A percentile compares a stretch with the other conserved stretches of the same genome.
phyloP scores from a whole-genome alignment of 2,888 invertebrate species.

The Entomobrya multifasciata region DNA sequence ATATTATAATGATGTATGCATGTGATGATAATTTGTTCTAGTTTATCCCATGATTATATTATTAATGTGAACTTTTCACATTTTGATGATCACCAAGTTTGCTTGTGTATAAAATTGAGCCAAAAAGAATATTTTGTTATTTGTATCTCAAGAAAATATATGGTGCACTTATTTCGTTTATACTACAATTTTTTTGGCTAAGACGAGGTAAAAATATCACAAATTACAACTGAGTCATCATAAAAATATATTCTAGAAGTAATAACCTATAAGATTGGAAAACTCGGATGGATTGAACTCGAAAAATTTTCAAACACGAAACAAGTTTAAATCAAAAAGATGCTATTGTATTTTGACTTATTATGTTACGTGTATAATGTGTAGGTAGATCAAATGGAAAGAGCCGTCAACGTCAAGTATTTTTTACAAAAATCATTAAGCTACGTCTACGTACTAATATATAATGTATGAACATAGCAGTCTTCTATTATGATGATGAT shows the following conservation, averaged over 20 bases:
- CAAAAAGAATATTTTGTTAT: slow-evolving; percentile 33
- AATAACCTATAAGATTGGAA: too few species aligned
- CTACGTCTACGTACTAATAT: not conserved
- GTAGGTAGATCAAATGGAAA: slow-evolving; percentile 51
- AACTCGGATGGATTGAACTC: slow-evolving; percentile 2
- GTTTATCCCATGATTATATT: slow-evolving; percentile 13
- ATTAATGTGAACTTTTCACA: slow-evolving; percentile 31
- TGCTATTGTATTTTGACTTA: slow-evolving; percentile 44
- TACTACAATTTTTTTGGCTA: too few species aligned
- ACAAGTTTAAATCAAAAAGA: slow-evolving; percentile 32
- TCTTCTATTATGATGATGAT: slow-evolving; percentile 3
- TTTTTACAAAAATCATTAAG: slow-evolving; percentile 50
- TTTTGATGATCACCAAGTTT: not conserved
- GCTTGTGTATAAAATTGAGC: slow-evolving; percentile 18
- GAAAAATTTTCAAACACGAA: too few species aligned
- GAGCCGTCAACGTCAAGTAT: slow-evolving; percentile 48
- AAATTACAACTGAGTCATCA: not conserved
- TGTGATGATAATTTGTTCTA: slow-evolving; percentile 31
- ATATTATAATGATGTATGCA: slow-evolving; percentile 9
- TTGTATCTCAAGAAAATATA: not conserved
- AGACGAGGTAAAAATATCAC: too few species aligned
- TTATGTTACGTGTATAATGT: slow-evolving; percentile 6
- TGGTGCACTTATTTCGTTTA: too few species aligned
- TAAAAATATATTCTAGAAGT: too few species aligned
- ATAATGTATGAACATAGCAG: not conserved